Evolutionary conservation across 2,888 invertebrate species (phyloP), one percentile per base, ranked within the genome.

Genomic region (Oegoconia quadripuncta): DNA sequence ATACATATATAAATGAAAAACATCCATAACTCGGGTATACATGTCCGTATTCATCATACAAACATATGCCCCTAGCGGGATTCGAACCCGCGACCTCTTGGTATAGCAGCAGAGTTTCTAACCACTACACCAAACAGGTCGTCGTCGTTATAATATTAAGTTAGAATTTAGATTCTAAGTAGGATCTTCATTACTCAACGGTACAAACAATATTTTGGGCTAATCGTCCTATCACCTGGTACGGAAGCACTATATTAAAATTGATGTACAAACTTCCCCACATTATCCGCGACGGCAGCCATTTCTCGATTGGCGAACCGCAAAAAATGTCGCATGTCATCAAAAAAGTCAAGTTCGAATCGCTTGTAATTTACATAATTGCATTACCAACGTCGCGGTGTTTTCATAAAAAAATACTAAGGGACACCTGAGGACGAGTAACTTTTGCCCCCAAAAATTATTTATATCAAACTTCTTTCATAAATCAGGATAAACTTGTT

Each of bases 401-500:
- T 74, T 72, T n/a, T 70, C 71, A 70, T 74, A 74, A 79, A 80
- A 75, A 73, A 68, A 76, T 78, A 75, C 79, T 75, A 79, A 71
- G 66, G 70, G 84, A 86, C 86, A 84, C 84, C 84, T 86, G 84
- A 61, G 56, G 55, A 60, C 59, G 53, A 50, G 54, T 72, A 82
- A 83, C 76, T 83, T 86, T 76, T 74, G 76, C 77, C 73, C 74
- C 70, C 74, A 80, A 86, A 83, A 83, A 79, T 71, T 80, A 80
- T 82, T 79, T 81, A 78, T 77, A 66, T 74, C 67, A 60, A 84
- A 86, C 72, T 84, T 86, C 71, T 66, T 76, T 76, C 86, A 84
- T 87, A 87, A 86, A 86, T 86, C 84, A 83, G 60, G 65, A 64
- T 72, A 74, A 82, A 86, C 75, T 86, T 84, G 82, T 83, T 84